Conservation (phyloP, 2,113 vertebrate genomes). For the Trachemys scripta region DNA sequence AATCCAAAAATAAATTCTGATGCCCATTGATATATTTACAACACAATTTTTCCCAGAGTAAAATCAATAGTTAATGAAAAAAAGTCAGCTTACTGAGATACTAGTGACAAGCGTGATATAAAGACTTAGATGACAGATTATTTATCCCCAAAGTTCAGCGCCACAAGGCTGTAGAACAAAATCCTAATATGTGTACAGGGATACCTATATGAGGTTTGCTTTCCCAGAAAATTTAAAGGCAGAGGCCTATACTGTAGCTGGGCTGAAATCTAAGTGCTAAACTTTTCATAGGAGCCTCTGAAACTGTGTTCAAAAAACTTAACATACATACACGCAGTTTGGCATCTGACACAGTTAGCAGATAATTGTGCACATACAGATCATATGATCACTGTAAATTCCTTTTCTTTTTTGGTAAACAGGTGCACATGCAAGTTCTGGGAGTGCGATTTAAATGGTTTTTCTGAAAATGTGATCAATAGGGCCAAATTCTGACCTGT, state of each 20-base stretch:
- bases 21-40: not conserved
- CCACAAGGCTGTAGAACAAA: not conserved
- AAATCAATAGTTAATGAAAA: not conserved
- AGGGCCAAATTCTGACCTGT: not conserved
- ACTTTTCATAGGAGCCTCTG: not conserved
- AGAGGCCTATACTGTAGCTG: not conserved
- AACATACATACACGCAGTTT: not conserved
- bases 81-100: not conserved
- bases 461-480: not conserved
- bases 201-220: not conserved
- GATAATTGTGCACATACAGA: not conserved
- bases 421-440: not conserved
- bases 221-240: not conserved
- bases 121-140: not conserved
- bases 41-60: not conserved
- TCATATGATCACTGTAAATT: not conserved
- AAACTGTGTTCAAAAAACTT: not conserved
- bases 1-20: not conserved
- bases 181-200: not conserved
- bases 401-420: fast-evolving
- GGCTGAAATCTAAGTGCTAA: not conserved
- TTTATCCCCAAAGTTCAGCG: not conserved
- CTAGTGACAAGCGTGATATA: not conserved
- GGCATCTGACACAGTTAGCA: fast-evolving
- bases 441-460: not conserved